Evolutionary conservation across 2,113 vertebrate genomes (phyloP), one percentile per base, ranked within the genome.

Genomic region (Sylvicapra grimmia): DNA sequence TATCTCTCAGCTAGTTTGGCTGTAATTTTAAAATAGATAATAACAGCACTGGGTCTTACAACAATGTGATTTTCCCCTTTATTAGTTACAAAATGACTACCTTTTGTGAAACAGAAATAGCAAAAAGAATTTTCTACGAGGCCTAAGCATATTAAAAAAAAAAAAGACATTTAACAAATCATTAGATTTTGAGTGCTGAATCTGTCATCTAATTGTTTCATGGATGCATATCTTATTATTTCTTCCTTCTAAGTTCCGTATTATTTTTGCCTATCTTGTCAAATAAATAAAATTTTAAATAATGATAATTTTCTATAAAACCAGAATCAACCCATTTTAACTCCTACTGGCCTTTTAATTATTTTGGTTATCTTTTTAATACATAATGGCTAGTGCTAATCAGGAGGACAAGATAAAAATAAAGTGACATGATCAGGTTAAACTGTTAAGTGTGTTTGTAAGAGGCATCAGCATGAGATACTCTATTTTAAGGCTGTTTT

Each of bases 21-120:
- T 98, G 19, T 29, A 96, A 98, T 89, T 88, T 97, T 97, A 92
- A 95, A 98, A 87, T 96, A 96, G 95, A 96, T 96, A 94, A 97
- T 97, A 97, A 95, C 33, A 95, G 92, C 93, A 96, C 33, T 65
- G 89, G 90, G 21, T 79, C 21, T 92, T 96, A 63, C n/a, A 94
- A 96, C 68, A 94, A 96, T 97, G 75, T 86, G 79, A 95, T 96
- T 97, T 47, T 15, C 23, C 29, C 89, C 72, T 92, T 83, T 92
- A 75, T 94, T 95, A 92, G 58, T 75, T 31, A 93, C 58, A 84
- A 95, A 97, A 94, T 94, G 85, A 93, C 47, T 94, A 56, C 18
- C 79, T 95, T 94, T 91, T 93, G 29, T 92, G 83, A 96, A 68
- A 93, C 3, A 97, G 47, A 94, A 56, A 94, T 44, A 80, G 33